phyloP scores from a whole-genome alignment of 2,888 invertebrate genomes.

The Epirrhoe alternata region DNA sequence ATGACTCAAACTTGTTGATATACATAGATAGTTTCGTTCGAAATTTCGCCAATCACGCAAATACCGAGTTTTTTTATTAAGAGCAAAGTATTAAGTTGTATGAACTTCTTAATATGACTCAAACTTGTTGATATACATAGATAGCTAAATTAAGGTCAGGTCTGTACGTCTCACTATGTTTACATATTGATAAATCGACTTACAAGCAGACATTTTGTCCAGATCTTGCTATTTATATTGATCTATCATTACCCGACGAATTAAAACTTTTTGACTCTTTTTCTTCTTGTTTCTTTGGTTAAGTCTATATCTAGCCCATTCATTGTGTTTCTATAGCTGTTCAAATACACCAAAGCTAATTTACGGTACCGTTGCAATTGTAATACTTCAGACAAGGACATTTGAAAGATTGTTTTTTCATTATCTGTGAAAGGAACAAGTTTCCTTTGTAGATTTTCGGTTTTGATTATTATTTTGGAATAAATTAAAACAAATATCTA shows the following conservation, averaged over 20 bases:
- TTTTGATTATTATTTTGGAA: too few relatives aligned
- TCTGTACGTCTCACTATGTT: conserved; percentile 16
- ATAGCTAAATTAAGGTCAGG: conserved; percentile 26
- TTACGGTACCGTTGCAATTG: conserved; percentile 17
- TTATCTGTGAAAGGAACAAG: neutral
- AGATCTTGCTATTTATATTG: neutral
- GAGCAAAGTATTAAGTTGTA: too few relatives aligned
- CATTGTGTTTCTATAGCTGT: neutral
- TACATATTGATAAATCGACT: conserved; percentile 13
- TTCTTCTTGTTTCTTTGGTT: neutral
- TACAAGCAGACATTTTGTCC: neutral
- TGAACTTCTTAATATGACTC: neutral
- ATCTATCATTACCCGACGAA: neutral
- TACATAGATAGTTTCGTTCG: conserved; percentile 2
- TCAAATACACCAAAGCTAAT: conserved; percentile 18
- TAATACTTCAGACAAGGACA: conserved; percentile 9
- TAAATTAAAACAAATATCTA: neutral
- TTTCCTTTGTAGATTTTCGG: neutral
- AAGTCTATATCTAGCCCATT: neutral
- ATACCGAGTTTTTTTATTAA: too few relatives aligned
- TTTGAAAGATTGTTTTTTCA: neutral
- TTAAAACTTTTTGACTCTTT: neutral
- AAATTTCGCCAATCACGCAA: too few relatives aligned
- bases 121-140: neutral
- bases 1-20: neutral